phyloP scores from a whole-genome alignment of 2,113 vertebrate species.

The Zingel zingel region DNA sequence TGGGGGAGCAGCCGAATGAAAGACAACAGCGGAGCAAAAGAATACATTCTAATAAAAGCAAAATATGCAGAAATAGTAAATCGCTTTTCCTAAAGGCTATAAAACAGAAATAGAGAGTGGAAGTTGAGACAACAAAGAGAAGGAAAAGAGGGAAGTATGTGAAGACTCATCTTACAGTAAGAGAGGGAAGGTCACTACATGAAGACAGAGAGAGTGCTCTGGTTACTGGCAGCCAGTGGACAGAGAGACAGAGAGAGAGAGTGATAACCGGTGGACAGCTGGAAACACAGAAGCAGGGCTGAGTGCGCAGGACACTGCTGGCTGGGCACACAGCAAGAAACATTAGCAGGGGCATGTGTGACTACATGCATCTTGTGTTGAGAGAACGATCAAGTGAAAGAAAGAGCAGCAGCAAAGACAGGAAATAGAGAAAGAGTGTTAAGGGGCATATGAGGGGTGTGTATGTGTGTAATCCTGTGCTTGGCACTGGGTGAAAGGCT shows the following conservation, averaged over 20 bases:
- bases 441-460: conserved; percentile 15
- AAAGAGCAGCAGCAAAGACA: conserved; percentile 22
- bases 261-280: conserved; percentile 68
- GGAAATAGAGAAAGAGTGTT: conserved; percentile 8
- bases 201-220: conserved; percentile 25
- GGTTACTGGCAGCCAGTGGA: conserved; percentile 57
- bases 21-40: conserved; percentile 16
- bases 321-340: conserved; percentile 55
- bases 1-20: neutral
- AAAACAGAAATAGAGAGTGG: conserved; percentile 10
- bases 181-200: conserved; percentile 42
- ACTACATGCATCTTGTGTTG: conserved; percentile 30
- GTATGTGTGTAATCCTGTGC: conserved; percentile 30
- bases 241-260: conserved; percentile 41
- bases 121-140: conserved; percentile 2
- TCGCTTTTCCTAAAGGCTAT: neutral
- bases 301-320: conserved; percentile 9
- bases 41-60: conserved; percentile 4
- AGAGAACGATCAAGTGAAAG: conserved; percentile 35
- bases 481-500: conserved; percentile 62
- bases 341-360: conserved; percentile 55
- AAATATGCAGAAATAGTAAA: conserved; percentile 19
- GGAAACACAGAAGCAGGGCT: conserved; percentile 49
- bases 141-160: neutral
- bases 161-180: conserved; percentile 28